Percentiles rank a stretch among this genome's conserved stretches.
These are phyloP conservation scores for Zoanthus sansibaricus DNA, from an alignment of 92 coral and sea anemone species.

Conservation along the genomic window DNA sequence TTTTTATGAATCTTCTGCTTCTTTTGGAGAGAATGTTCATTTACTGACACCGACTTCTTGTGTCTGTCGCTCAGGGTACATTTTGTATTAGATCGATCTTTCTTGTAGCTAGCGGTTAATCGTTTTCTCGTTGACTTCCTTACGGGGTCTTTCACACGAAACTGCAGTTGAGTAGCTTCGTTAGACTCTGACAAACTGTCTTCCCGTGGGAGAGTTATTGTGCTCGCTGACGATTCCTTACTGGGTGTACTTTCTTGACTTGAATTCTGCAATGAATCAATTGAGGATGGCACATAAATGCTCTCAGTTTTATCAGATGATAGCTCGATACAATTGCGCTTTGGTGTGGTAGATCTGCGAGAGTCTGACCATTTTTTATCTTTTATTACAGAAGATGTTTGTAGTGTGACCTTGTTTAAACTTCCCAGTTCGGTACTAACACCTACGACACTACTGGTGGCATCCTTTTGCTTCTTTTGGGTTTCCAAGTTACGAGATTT, in stretches of 20 bases:
- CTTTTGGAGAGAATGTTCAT: not conserved
- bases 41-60: not conserved
- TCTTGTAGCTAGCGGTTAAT: not conserved
- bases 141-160: not conserved
- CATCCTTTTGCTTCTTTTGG: not conserved
- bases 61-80: not conserved
- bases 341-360: not conserved
- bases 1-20: not conserved
- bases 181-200: not conserved
- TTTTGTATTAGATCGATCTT: not conserved
- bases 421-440: not conserved
- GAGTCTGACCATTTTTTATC: conserved; percentile 11
- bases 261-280: not conserved
- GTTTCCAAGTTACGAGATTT: not conserved
- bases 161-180: not conserved
- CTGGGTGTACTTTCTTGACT: not conserved
- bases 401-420: not conserved
- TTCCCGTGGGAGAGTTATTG: conserved; percentile 12
- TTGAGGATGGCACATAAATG: not conserved
- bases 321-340: not conserved
- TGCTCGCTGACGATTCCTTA: conserved; percentile 35
- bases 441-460: not conserved
- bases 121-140: conserved; percentile 8
- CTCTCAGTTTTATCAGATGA: conserved; percentile 36
- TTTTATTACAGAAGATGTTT: not conserved